Percentiles rank a stretch among this genome's conserved stretches.
phyloP scores from a whole-genome alignment of 2,888 invertebrate species.

The Limnephilus auricula region DNA sequence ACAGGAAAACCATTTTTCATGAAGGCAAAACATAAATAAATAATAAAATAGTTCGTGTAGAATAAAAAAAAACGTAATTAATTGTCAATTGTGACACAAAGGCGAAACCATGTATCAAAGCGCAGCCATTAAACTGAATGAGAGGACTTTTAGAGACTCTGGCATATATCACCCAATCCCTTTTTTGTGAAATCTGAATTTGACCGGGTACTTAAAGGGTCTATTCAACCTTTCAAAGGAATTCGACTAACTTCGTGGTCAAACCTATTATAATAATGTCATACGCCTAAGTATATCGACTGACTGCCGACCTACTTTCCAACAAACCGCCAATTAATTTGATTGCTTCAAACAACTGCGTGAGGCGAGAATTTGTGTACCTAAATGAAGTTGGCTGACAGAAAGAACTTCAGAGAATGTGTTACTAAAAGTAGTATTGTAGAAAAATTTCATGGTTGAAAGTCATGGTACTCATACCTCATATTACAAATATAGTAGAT shows the following conservation, averaged over 20 bases:
- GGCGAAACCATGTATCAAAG: no score
- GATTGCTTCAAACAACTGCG: slow-evolving; percentile 18
- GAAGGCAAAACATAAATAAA: no score
- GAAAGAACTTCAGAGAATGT: not conserved
- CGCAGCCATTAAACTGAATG: no score
- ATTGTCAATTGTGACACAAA: no score
- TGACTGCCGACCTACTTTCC: slow-evolving; percentile 11
- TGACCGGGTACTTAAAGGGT: not conserved
- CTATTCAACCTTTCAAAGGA: not conserved
- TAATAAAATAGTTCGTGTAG: no score
- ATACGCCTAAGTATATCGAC: not conserved
- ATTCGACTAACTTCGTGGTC: not conserved
- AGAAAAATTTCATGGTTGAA: no score
- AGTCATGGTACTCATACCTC: not conserved
- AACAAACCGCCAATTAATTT: slow-evolving; percentile 42
- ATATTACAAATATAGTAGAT: no score
- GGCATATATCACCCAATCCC: not conserved
- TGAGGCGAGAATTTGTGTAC: not conserved
- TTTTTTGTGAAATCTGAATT: not conserved
- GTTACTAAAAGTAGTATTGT: no score
- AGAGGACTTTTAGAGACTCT: no score
- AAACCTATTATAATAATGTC: slow-evolving; percentile 29
- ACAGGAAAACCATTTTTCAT: no score
- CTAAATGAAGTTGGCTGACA: not conserved
- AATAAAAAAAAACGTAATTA: no score